Base-by-base conservation (phyloP, 2,888 invertebrate genomes). In the Ditula angustiorana region DNA sequence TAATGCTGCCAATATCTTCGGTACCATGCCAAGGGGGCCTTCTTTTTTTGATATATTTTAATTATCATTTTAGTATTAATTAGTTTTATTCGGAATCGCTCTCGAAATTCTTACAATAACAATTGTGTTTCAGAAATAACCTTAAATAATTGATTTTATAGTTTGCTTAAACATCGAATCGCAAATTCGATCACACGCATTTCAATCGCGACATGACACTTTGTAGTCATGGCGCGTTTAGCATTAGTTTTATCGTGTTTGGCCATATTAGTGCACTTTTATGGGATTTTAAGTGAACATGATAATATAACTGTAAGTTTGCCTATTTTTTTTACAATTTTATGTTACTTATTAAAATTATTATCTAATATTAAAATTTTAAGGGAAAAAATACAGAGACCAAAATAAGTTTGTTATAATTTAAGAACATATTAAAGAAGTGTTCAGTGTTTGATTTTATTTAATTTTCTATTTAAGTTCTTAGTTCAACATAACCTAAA, bases 101-200 rank as follows among this genome's bases (percentile, higher is more conserved):
- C 28, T 16, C 1, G 10, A 5, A 28, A 10, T 41, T 3, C 50
- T 5, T 23, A 44, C 46, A 16, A 47, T 47, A 49, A 30, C 56
- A 62, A 11, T 26, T 4, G 28, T 62, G 56, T 62, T 57, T 50
- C 56, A 41, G 41, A 23, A 19, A 26, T 1, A 7, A 37, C 47
- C 61, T 50, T 47, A 16, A 0, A 37, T 62, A 62, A 62, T 62
- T 57, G 62, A 62, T 62, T 57, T 37, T 23, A 41, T 19, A 19
- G 21, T 37, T 56, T 44, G 5, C 7, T 1, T 30, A 56, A 50
- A 62, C 56, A 62, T 49, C n/a, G 21, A 47, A 41, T 21, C 23
- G 37, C 13, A 33, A 16, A 10, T 10, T 2, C 13, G 37, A 26
- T 41, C 5, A 16, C 23, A 8, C 11, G 10, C 11, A 46, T n/a